Base-by-base conservation (phyloP, 2,888 invertebrate genomes). In the Heliconius sara region DNA sequence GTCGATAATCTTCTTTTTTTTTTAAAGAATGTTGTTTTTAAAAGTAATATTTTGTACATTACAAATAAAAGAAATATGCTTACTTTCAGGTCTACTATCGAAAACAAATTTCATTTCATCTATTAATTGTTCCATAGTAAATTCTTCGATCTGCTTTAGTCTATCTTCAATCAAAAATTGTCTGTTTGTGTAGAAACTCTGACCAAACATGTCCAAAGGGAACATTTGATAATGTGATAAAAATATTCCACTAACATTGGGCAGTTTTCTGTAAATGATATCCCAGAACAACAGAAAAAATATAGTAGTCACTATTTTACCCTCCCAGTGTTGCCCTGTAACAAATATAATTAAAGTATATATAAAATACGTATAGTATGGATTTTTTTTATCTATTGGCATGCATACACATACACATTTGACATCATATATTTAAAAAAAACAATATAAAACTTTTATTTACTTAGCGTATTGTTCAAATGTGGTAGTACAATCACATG, bases 261-360 rank as follows among this genome's bases (percentile, higher is more conserved):
- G 92, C 1, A 93, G 91, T 75, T 95, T 93, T 22, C 96, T 91
- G 82, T 95, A 93, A 72, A 98, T 96, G 4, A 98, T 96, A 84
- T 98, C 97, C 98, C 98, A 98, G 90, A 98, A 97, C 12, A 97
- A 90, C 0, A 97, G 91, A 63, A 94, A 95, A 89, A 97, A 97
- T 79, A 98, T 88, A 0, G 96, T 95, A 5, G 93, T 93, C 10
- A 97, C 93, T 25, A 97, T 95, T 1, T 95, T 91, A 3, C 97
- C 97, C 89, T 98, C 98, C 87, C 96, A 97, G 88, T 98, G 98
- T n/a, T 96, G 91, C 19, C 97, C 97, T 96, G 88, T 0, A 90
- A 79, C 81, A 70, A 66, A 30, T 57, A 30, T 19, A 52, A 47
- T 72, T 57, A 1, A 74, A 39, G 43, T 57, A 13, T 60, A n/a